Evolutionary conservation across 35 echinoderm and acorn worm species (phyloP).

Genomic region (Lytechinus pictus): DNA sequence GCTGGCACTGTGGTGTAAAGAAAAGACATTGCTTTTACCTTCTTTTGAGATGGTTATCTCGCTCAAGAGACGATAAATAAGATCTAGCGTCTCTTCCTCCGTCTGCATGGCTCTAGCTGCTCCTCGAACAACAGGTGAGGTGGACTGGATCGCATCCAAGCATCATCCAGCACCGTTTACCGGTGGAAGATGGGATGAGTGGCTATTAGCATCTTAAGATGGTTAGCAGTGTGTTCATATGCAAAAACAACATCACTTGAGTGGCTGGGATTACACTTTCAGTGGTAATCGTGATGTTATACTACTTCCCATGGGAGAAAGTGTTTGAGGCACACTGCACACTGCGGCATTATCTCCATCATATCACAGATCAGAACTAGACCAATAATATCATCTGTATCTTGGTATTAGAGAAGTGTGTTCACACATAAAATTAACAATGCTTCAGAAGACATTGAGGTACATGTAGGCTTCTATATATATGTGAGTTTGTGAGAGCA

Average conservation of each 20-base stretch:
- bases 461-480: too few relatives aligned
- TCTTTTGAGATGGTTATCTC: constrained; percentile 27
- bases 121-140: not conserved
- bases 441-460: too few relatives aligned
- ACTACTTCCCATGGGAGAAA: not conserved
- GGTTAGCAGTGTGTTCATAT: not conserved
- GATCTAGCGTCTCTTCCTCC: constrained; percentile 1
- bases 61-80: constrained; percentile 1
- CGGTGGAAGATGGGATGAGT: not conserved
- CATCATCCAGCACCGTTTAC: not conserved
- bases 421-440: too few relatives aligned
- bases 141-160: not conserved
- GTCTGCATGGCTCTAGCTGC: constrained; percentile 2
- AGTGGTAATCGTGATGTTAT: not conserved
- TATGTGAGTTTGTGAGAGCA: too few relatives aligned
- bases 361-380: too few relatives aligned
- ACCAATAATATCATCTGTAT: too few relatives aligned
- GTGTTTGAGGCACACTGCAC: not conserved
- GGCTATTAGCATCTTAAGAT: not conserved
- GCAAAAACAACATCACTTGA: not conserved
- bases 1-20: not conserved
- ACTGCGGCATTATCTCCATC: too few relatives aligned
- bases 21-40: not conserved
- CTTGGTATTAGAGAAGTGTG: too few relatives aligned
- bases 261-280: not conserved